Evolutionary conservation across 1,140 invertebrate species (phyloP).

Genomic region (Drosophila subobscura): DNA sequence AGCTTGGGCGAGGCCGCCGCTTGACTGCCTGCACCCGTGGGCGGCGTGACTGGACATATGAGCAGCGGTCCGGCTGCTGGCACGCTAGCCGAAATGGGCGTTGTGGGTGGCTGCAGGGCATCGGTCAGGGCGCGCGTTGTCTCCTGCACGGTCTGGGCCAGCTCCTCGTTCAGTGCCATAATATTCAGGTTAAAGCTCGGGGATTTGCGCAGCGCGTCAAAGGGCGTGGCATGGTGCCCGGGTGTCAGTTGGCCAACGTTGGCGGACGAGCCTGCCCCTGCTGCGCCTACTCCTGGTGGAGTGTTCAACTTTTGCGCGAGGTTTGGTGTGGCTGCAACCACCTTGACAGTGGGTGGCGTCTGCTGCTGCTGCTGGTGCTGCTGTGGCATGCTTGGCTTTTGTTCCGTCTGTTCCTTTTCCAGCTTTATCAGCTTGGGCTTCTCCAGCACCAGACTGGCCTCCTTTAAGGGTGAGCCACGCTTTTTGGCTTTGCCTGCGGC

Average conservation of each 20-base stretch:
- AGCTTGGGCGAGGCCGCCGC: conserved; percentile 46
- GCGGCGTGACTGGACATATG: conserved; percentile 31
- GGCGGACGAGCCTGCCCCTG: neutral
- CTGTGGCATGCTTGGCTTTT: neutral
- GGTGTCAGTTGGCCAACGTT: conserved; percentile 13
- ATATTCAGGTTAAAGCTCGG: conserved; percentile 83
- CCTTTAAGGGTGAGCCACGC: conserved; percentile 78
- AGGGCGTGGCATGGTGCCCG: conserved; percentile 48
- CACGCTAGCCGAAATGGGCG: conserved; percentile 25
- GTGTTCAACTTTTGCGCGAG: conserved; percentile 3
- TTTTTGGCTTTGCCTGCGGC: conserved; percentile 57
- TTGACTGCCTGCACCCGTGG: neutral
- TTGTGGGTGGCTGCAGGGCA: conserved; percentile 64
- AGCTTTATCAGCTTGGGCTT: conserved; percentile 51
- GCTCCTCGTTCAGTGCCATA: conserved; percentile 72
- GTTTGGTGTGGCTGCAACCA: conserved; percentile 2
- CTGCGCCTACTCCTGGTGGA: conserved; percentile 15
- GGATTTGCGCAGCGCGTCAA: conserved; percentile 78
- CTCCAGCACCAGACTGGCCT: conserved; percentile 46
- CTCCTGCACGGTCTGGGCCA: conserved; percentile 78
- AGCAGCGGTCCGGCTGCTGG: neutral
- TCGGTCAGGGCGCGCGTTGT: conserved; percentile 74
- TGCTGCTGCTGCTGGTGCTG: conserved; percentile 24
- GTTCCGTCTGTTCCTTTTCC: conserved; percentile 34
- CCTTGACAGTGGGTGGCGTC: conserved; percentile 13